Base-by-base conservation (phyloP, 1,140 invertebrate genomes). In the Harpegnathos saltator region DNA sequence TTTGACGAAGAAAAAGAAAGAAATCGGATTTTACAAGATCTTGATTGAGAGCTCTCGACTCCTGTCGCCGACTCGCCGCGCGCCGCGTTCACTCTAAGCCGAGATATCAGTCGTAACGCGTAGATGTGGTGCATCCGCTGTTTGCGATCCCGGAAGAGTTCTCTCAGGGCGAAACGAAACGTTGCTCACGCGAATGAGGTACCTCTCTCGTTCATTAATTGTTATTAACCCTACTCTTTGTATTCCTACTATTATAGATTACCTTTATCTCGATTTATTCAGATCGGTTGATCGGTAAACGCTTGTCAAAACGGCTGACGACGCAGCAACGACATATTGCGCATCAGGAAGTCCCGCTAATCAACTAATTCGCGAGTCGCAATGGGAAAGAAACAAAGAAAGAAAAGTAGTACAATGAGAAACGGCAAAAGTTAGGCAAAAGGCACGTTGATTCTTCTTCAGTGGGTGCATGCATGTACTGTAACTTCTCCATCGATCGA, bases 211-310 rank as follows among this genome's bases (percentile, higher is more conserved):
- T 62, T 77, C 52, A 69, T 85, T 77, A 81, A 88, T 77, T 72
- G 68, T 85, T 88, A 89, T 83, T 82, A 85, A 88, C 74, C 74
- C 38, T 87, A 85, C 74, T 89, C 73, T 90, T 90, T 83, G 71
- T 89, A 89, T 72, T 90, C 66, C 68, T 84, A 88, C 72, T 86
- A 88, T 65, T 88, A 63, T 82, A 87, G 69, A 89, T 85, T 83
- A 73, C 87, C 71, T 65, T 85, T 58, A 52, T 66, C 73, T 61
- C 66, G 62, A 83, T 61, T 83, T 48, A 85, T 82, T 88, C 54
- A 62, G 59, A 74, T 83, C 26, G 75, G 62, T 81, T 86, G 82
- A 86, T 86, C 71, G n/a, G 72, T 72, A 72, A 85, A 74, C 44
- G 82, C 72, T 71, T 84, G 71, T 71, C 69, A 84, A 44, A 44